These are phyloP conservation scores for Mamestra brassicae DNA, from an alignment of 2,888 invertebrate genomes.

Conservation along the genomic window DNA sequence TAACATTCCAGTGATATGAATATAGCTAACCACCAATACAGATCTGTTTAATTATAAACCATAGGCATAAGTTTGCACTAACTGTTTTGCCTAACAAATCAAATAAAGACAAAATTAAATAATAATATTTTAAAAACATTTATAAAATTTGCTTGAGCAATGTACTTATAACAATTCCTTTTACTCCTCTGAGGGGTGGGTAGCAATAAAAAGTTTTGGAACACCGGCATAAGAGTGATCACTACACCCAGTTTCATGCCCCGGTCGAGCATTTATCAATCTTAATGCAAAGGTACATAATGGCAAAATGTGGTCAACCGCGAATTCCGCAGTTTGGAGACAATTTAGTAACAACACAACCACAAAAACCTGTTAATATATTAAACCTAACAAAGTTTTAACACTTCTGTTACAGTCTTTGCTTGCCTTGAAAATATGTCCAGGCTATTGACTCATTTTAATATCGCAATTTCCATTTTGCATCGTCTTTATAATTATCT, in stretches of 20 bases:
- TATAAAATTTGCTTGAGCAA: slow-evolving; percentile 14
- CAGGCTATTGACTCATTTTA: slow-evolving; percentile 27
- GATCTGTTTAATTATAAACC: slow-evolving; percentile 27
- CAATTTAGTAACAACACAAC: slow-evolving; percentile 13
- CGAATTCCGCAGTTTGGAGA: background rate
- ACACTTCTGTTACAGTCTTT: slow-evolving; percentile 42
- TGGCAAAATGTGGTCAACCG: too few relatives aligned
- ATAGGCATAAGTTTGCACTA: slow-evolving; percentile 6
- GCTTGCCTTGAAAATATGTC: slow-evolving; percentile 45
- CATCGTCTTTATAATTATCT: slow-evolving; percentile 50
- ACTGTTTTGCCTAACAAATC: background rate
- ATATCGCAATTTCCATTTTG: slow-evolving; percentile 49
- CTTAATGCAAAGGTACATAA: background rate
- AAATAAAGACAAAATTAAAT: background rate
- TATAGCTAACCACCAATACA: slow-evolving; percentile 21
- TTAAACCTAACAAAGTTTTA: slow-evolving; percentile 9
- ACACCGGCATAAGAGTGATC: slow-evolving; percentile 5
- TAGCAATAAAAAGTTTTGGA: background rate
- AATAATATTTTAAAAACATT: background rate
- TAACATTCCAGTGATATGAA: slow-evolving; percentile 59
- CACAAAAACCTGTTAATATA: slow-evolving; percentile 6
- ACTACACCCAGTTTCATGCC: background rate
- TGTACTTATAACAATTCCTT: background rate
- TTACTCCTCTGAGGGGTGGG: background rate
- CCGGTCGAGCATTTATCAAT: background rate